phyloP scores from a whole-genome alignment of 2,888 invertebrate genomes.

The Cerceris rybyensis region DNA sequence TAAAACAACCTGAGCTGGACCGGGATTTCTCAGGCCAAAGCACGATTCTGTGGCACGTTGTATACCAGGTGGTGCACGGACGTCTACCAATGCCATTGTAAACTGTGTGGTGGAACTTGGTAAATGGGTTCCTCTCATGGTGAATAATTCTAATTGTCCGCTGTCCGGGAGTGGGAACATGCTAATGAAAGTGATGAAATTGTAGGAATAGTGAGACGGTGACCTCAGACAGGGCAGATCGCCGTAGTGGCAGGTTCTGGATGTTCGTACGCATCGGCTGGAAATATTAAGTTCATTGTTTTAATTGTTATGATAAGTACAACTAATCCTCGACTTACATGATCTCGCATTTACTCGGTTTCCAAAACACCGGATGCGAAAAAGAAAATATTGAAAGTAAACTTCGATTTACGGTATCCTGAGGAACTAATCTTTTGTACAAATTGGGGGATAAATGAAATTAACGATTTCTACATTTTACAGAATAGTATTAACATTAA shows the following conservation, averaged over 20 bases:
- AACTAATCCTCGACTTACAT: background rate
- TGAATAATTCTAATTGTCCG: conserved; percentile 90
- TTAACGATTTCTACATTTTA: too few species aligned
- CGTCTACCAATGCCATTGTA: conserved; percentile 87
- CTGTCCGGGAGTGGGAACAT: conserved; percentile 87
- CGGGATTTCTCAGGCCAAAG: conserved; percentile 83
- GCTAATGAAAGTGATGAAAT: conserved; percentile 96
- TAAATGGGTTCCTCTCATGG: conserved; percentile 92
- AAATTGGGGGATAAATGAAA: background rate
- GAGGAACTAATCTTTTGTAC: too few species aligned
- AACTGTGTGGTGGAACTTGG: conserved; percentile 89
- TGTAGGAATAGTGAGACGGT: conserved; percentile 94
- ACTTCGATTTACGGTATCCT: too few species aligned
- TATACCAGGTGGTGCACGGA: conserved; percentile 85
- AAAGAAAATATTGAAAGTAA: background rate
- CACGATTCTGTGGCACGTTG: conserved; percentile 84
- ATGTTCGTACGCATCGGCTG: conserved; percentile 91
- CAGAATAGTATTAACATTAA: too few species aligned
- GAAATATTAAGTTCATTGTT: conserved; percentile 68
- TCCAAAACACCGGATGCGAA: background rate
- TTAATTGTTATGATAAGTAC: background rate
- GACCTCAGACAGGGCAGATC: conserved; percentile 89
- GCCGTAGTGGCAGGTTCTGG: conserved; percentile 88
- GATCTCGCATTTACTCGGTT: too few species aligned
- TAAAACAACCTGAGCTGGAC: conserved; percentile 89